Evolutionary conservation across 2,113 vertebrate species (phyloP), one percentile per base, ranked within the genome.

Genomic region (Lampris megalopsis): DNA sequence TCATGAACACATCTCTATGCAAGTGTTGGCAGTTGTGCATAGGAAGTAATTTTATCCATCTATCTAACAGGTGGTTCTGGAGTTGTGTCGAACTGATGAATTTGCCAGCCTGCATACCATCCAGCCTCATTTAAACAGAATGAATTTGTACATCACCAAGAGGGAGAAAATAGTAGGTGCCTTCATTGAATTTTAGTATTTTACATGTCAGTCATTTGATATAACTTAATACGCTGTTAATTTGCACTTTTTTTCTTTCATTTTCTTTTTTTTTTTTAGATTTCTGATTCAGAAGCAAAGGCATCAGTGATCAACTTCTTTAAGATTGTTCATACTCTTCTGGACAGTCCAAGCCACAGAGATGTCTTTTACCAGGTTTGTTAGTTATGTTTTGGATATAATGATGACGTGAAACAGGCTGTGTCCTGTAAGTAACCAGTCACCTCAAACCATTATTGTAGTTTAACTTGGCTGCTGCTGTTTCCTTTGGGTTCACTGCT

Each of bases 31-130:
- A 11, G 36, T 4, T 40, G 54, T 13, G 1, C 52, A 71, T 50
- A 68, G 9, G 60, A 8, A 49, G 42, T 24, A 2, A 24, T 59
- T 53, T 11, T 5, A 3, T 57, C 38, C 71, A 9, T 59, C n/a
- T 0, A 4, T 60, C 69, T 56, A 72, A 71, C 59, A 88, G 86
- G 68, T 90, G 75, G 85, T 83, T 78, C 77, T 91, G 45, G 80
- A 91, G 71, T 59, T 86, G 3, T 87, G 82, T 61, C 57, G 38
- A 38, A 70, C 9, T 9, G 48, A 75, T 48, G 48, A 54, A 35
- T 74, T 83, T 2, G 36, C 68, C 64, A 72, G 11, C 40, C 57
- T 60, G 35, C 53, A 79, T 50, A 60, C 50, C 47, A 63, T 86
- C 9, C 66, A 88, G 60, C 60, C 36, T 68, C 79, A 88, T 50